Evolutionary conservation across 2,888 invertebrate genomes (phyloP).

Genomic region (Polydrusus pterygomalis): DNA sequence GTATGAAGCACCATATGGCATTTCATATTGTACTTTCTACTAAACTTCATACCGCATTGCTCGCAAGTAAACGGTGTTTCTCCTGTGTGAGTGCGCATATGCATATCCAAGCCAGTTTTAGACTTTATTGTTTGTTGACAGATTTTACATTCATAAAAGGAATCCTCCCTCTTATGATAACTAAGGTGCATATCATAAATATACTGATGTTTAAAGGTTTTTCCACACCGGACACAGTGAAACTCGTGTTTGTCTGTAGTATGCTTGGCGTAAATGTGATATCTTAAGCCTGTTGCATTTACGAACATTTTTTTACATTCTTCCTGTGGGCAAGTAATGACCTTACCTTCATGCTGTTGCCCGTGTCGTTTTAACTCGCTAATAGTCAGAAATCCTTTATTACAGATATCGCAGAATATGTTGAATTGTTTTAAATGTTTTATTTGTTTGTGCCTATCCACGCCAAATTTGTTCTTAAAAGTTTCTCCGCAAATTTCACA

Average conservation of each 20-base stretch:
- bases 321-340: slow-evolving; percentile 25
- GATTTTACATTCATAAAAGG: not conserved
- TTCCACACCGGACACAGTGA: slow-evolving; percentile 61
- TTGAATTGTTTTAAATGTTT: slow-evolving; percentile 34
- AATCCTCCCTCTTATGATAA: not conserved
- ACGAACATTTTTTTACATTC: slow-evolving; percentile 28
- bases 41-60: slow-evolving; percentile 69
- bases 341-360: slow-evolving; percentile 16
- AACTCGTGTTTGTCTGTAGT: slow-evolving; percentile 72
- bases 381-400: slow-evolving; percentile 46
- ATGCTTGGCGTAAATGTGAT: slow-evolving; percentile 66
- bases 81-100: slow-evolving; percentile 61
- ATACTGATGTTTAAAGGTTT: slow-evolving; percentile 50
- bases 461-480: not conserved
- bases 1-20: slow-evolving; percentile 42
- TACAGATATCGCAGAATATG: slow-evolving; percentile 53
- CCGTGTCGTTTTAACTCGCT: slow-evolving; percentile 48
- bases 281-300: not conserved
- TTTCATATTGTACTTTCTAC: slow-evolving; percentile 59
- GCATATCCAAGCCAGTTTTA: slow-evolving; percentile 7
- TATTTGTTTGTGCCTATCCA: not conserved
- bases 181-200: slow-evolving; percentile 57
- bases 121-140: slow-evolving; percentile 20
- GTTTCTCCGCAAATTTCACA: slow-evolving; percentile 30
- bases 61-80: slow-evolving; percentile 65